Evolutionary conservation across 2,888 invertebrate species (phyloP).

Genomic region (Morpho helenor): DNA sequence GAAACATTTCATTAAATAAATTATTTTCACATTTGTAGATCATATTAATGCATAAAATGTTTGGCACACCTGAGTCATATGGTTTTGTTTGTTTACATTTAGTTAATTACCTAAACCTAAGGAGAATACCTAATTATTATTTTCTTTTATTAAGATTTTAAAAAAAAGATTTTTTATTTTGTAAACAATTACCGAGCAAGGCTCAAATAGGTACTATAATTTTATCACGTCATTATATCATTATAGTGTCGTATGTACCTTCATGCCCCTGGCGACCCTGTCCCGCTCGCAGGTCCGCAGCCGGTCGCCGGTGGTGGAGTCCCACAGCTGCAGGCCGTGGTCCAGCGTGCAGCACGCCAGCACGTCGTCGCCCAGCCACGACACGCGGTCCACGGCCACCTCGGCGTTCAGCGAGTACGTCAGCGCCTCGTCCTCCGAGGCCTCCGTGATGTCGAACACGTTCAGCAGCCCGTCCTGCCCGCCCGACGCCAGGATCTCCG

Average conservation of each 20-base stretch:
- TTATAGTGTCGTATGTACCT: constrained; percentile 36
- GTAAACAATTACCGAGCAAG: too few species aligned
- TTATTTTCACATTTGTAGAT: too few species aligned
- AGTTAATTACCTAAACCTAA: too few species aligned
- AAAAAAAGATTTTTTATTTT: too few species aligned
- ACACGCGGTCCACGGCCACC: constrained; percentile 84
- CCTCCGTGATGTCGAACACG: constrained; percentile 86
- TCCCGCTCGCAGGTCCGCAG: constrained; percentile 77
- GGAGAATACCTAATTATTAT: too few species aligned
- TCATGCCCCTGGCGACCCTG: constrained; percentile 78
- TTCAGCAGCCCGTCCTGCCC: constrained; percentile 93
- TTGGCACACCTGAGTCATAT: too few species aligned
- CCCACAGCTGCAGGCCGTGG: constrained; percentile 84
- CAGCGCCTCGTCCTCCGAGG: constrained; percentile 89
- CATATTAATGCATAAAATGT: too few species aligned
- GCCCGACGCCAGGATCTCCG: constrained; percentile 85
- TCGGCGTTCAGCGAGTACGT: constrained; percentile 87
- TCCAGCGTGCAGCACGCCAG: constrained; percentile 85
- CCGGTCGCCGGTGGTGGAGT: constrained; percentile 80
- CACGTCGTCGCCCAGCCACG: constrained; percentile 71
- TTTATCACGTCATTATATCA: too few species aligned
- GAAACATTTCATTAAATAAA: too few species aligned
- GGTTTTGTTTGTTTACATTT: too few species aligned
- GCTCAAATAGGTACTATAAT: too few species aligned
- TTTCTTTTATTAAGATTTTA: too few species aligned